Base-by-base conservation (phyloP, 2,888 invertebrate species). In the Drosophila atroscutellata region DNA sequence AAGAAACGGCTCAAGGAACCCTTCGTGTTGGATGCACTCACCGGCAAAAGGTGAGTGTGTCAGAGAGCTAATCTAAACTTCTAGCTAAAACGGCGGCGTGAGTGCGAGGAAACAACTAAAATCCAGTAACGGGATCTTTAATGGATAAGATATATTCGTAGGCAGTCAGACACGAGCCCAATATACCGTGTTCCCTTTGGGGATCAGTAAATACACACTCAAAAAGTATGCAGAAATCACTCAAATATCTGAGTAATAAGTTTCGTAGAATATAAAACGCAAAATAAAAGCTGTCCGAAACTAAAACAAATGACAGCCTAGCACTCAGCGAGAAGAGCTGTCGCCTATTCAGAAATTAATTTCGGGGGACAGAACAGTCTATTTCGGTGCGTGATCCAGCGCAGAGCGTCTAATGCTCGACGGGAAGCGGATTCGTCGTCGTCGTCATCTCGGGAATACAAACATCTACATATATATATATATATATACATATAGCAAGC, bases 1-100 rank as follows among this genome's bases (percentile, higher is more conserved):
- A 94, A 95, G 91, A 95, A 95, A 49, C 93, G 96, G 54, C 92
- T 96, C 51, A 94, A 94, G 85, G 96, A 96, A 82, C 94, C 95
- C n/a, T 93, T 95, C 63, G 77, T 92, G 49, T 84, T 93, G 78
- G 92, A 93, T 78, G 92, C 92, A 4, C 80, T 80, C 47, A 92
- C 92, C 3, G 91, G 91, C 77, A 92, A 90, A 72, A 92, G 92
- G 92, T 92, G 71, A 75, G 92, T 88, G 11, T 6, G 4, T 42
- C 18, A 4, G 24, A 45, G 2, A 9, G 42, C 55, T 51, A 49
- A 51, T 2, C 1, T 11, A 32, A 7, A 7, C 39, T 50, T 58
- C 24, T 39, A 68, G 62, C 0, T 37, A 24, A 39, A 47, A 47
- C 18, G 20, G 8, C 8, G 5, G 57, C 26, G 63, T 26, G 62